Base-by-base conservation (phyloP, 2,113 vertebrate species). In the Cavia aperea region DNA sequence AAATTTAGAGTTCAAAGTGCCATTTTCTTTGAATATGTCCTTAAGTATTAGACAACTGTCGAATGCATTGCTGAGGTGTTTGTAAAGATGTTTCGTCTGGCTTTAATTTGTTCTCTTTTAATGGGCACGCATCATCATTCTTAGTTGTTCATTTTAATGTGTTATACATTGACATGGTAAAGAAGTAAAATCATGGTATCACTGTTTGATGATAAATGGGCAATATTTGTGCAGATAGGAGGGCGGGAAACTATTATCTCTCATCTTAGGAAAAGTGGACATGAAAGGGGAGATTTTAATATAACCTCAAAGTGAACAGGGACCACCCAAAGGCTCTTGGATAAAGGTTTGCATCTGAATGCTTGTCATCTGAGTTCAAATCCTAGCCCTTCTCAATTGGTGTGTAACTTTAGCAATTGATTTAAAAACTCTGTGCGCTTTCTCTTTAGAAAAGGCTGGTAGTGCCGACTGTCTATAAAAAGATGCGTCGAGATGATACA, bases 61-160 rank as follows among this genome's bases (percentile, higher is more conserved):
- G 95, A 58, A 8, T 89, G 68, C 70, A 31, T 94, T 49, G 75
- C 66, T 16, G 91, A 96, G 78, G 39, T 84, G 92, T 96, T 95
- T 96, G 91, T 51, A 93, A 90, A 95, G 90, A 92, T 36, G 46
- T 77, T 63, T 88, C 1, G 0, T 72, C 49, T 51, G 78, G 56
- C 82, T 96, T 95, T 96, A 93, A 96, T 97, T 93, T 95, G 73
- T 70, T 94, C 90, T n/a, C 33, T 95, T 88, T 94, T 94, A 94
- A 94, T 88, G 82, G 94, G 73, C 0, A 18, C 54, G 88, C 79
- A 66, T 95, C 86, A 82, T 65, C 79, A 21, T 70, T 89, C 93
- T 82, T 83, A 19, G 82, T 5, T 72, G 46, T 95, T 96, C 81
- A 95, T 92, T 95, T 97, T 56, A 94, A 92, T 86, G 92, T 96